These are phyloP conservation scores for Antheraea yamamai DNA, from an alignment of 2,888 invertebrate genomes.

Conservation along the genomic window DNA sequence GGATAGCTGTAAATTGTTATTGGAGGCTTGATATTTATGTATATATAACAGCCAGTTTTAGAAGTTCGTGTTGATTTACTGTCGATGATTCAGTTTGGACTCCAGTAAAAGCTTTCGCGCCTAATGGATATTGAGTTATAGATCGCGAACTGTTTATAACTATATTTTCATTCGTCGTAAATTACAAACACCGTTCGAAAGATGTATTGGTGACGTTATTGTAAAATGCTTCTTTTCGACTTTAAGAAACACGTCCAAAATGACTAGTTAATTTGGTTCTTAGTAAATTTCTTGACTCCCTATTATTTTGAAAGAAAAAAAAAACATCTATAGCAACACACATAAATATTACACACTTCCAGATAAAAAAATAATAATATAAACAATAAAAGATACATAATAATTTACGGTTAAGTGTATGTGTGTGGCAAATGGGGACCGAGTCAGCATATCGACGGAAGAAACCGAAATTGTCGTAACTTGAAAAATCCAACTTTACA, in stretches of 20 bases:
- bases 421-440: no score
- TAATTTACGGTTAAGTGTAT: no score
- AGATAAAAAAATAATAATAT: no score
- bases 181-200: background rate
- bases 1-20: background rate
- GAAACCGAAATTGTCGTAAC: no score
- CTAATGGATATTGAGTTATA: conserved; percentile 42
- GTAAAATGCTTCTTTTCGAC: background rate
- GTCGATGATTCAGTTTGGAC: conserved; percentile 35
- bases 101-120: conserved; percentile 50
- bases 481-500: no score
- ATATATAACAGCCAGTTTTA: background rate
- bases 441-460: no score
- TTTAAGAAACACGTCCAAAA: background rate
- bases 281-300: background rate
- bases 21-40: background rate
- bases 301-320: no score
- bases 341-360: no score
- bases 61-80: background rate
- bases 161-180: conserved; percentile 29
- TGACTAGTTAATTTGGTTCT: background rate
- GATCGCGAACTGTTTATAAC: conserved; percentile 33
- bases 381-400: no score
- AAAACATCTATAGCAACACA: no score
- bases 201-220: background rate